phyloP scores from a whole-genome alignment of 2,888 invertebrate genomes.

The Phymatocera aterrima region DNA sequence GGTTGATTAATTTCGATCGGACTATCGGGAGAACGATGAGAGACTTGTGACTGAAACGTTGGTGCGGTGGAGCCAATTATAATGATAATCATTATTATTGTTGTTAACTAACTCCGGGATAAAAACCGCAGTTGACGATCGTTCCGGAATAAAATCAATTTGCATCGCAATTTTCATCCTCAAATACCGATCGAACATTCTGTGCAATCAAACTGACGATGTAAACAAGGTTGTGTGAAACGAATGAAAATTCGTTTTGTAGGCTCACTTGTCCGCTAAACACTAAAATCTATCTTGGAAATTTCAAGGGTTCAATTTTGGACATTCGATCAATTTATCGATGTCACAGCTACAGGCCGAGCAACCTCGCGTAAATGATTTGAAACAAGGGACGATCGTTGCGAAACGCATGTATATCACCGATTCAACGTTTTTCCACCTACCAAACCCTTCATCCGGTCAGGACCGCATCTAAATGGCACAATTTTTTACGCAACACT shows the following conservation, averaged over 20 bases:
- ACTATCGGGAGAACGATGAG: no score
- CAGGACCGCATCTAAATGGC: background rate
- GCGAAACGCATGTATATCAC: background rate
- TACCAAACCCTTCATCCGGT: background rate
- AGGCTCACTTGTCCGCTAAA: no score
- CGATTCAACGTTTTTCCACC: background rate
- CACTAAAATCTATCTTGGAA: background rate
- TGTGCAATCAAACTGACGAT: no score
- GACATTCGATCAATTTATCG: constrained; percentile 1
- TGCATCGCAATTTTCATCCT: no score
- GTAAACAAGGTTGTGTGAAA: no score
- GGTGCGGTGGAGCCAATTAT: background rate
- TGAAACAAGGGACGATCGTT: background rate
- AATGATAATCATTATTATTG: background rate
- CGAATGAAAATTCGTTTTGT: no score
- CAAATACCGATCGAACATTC: no score
- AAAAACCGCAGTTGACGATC: background rate
- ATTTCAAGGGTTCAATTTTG: constrained; percentile 1
- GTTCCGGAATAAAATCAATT: background rate
- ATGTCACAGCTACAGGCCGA: constrained; percentile 1
- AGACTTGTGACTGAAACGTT: no score
- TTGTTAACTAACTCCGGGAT: no score
- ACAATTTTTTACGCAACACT: background rate
- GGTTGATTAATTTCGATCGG: constrained; percentile 4
- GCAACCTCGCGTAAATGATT: constrained; percentile 6